Percentiles rank a stretch among this genome's conserved stretches.
phyloP scores from a whole-genome alignment of 2,888 invertebrate genomes.

The Cheiracanthium punctorium region DNA sequence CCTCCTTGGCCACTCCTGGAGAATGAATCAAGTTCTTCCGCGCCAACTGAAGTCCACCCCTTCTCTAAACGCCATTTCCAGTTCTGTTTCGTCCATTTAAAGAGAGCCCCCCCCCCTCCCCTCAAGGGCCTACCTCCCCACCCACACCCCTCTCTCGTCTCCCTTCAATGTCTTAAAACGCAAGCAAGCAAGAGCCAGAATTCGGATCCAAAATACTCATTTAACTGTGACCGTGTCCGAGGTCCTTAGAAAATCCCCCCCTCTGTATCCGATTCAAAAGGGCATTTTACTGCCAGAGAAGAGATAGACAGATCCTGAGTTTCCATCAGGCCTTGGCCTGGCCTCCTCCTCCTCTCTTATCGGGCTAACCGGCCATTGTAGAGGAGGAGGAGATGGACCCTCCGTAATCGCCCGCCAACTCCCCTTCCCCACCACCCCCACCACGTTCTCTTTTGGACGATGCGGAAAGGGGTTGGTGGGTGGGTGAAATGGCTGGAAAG shows the following conservation, averaged over 20 bases:
- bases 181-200: neutral
- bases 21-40: too few species aligned
- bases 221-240: slow-evolving; percentile 1
- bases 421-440: neutral
- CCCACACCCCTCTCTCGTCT: neutral
- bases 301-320: too few species aligned
- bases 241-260: neutral
- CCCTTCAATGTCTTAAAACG: neutral
- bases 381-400: neutral
- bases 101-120: neutral
- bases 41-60: too few species aligned
- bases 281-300: neutral
- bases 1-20: too few species aligned
- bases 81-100: too few species aligned
- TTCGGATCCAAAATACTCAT: neutral
- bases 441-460: slow-evolving; percentile 12
- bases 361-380: slow-evolving; percentile 14
- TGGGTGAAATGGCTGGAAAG: neutral
- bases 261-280: neutral
- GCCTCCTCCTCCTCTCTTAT: neutral
- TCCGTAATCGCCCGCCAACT: neutral
- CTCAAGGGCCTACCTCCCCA: neutral
- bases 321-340: too few species aligned
- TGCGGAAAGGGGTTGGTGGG: neutral
- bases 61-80: too few species aligned